Base-by-base conservation (phyloP, 1,140 invertebrate genomes). In the Drosophila triauraria region DNA sequence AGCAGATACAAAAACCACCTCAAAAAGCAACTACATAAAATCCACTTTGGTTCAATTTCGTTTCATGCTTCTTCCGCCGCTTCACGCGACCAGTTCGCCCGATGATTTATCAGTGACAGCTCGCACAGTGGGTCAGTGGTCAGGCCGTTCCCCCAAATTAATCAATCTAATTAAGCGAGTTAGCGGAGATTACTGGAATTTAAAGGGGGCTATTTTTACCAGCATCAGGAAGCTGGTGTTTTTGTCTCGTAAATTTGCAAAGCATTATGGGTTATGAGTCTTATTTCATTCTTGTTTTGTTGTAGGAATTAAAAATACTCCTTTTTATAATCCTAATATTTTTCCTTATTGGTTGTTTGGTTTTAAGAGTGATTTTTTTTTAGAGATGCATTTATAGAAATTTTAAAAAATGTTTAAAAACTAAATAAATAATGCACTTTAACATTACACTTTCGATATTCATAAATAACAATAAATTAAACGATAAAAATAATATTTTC, bases 1-100 rank as follows among this genome's bases (percentile, higher is more conserved):
- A 79, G 53, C 75, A 79, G 64, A 68, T 60, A 54, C 63, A 38
- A 82, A 80, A 67, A 80, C 61, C 68, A 85, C 77, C 78, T 68
- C 43, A 40, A 68, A 65, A 23, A 60, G 44, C 82, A 75, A 44
- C 58, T 47, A 76, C 40, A 27, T 67, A 12, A 61, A 62, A 65
- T 38, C 61, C 76, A 81, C 63, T 75, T 63, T 47, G 65, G 40
- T 80, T 81, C 63, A 78, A 82, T 76, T 85, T 50, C 64, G 57
- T 60, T 69, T 79, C 90, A 64, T 81, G 75, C 69, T 59, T 76
- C 61, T 48, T 78, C 44, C 68, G 61, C 43, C 40, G 63, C 46
- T 80, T 70, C 75, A 85, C 82, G 56, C 48, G 78, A 78, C 48
- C 72, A 60, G 67, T 59, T 48, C 38, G 17, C 65, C 53, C 50